Percentiles rank a stretch among this genome's conserved stretches.
phyloP scores from a whole-genome alignment of 2,113 vertebrate species.

The Osmerus mordax region DNA sequence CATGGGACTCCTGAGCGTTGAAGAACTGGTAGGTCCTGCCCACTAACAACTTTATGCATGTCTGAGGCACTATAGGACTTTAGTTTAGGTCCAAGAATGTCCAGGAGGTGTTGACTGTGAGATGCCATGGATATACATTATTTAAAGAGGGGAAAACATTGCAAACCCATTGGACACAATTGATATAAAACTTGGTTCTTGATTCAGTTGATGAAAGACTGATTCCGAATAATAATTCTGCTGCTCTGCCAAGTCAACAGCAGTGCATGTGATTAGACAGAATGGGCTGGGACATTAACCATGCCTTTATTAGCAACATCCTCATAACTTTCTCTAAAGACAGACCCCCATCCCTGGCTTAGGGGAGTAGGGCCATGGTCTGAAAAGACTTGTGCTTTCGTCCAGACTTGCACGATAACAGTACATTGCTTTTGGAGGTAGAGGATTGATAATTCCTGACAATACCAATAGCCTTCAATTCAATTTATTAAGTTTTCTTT shows the following conservation, averaged over 20 bases:
- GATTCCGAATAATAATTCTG: not conserved
- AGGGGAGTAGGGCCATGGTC: not conserved
- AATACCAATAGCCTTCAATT: too few relatives aligned
- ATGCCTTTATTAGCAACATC: not conserved
- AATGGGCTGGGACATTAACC: not conserved
- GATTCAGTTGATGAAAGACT: too few relatives aligned
- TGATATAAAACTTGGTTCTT: too few relatives aligned
- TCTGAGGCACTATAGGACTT: not conserved
- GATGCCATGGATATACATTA: too few relatives aligned
- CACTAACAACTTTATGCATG: not conserved
- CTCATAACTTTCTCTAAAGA: not conserved
- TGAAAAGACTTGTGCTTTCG: not conserved
- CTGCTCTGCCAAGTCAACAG: not conserved
- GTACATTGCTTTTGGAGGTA: too few relatives aligned
- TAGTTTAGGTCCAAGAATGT: too few relatives aligned
- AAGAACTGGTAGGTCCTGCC: conserved; percentile 82
- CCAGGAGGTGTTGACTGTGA: too few relatives aligned
- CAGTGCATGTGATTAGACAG: not conserved
- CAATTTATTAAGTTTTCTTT: too few relatives aligned
- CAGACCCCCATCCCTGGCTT: not conserved
- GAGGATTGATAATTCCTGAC: too few relatives aligned
- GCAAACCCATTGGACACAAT: too few relatives aligned
- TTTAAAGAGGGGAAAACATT: too few relatives aligned
- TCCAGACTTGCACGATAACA: too few relatives aligned
- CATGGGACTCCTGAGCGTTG: conserved; percentile 82